These are phyloP conservation scores for Esox lucius DNA, from an alignment of 2,797 vertebrate genomes.

Conservation along the genomic window DNA sequence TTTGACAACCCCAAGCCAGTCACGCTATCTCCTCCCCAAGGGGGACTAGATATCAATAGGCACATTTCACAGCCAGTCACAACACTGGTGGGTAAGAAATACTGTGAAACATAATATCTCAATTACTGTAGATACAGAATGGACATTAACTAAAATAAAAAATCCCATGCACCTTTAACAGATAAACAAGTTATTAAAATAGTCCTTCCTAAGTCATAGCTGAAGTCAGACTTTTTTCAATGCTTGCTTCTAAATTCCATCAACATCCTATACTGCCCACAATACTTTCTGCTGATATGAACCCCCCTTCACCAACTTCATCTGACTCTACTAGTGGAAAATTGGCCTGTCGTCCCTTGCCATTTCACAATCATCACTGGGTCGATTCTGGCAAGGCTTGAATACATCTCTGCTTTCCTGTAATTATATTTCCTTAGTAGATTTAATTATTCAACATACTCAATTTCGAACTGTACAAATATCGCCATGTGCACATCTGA, in stretches of 20 bases:
- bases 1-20: too few relatives aligned
- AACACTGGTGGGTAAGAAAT: too few relatives aligned
- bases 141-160: neutral
- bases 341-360: conserved; percentile 39
- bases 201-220: neutral
- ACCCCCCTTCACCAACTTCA: conserved; percentile 23
- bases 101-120: too few relatives aligned
- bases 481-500: conserved; percentile 64
- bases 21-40: too few relatives aligned
- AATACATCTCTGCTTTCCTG: conserved; percentile 43
- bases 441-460: conserved; percentile 58
- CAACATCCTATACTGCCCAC: conserved; percentile 23
- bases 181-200: neutral
- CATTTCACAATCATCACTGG: conserved; percentile 46
- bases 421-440: conserved; percentile 60
- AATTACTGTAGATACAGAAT: too few relatives aligned
- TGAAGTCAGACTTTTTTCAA: neutral
- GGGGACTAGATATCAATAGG: too few relatives aligned
- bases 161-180: neutral
- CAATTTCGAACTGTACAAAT: conserved; percentile 53
- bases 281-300: conserved; percentile 17
- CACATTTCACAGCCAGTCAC: too few relatives aligned
- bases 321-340: conserved; percentile 46
- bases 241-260: neutral
- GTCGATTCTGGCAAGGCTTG: conserved; percentile 46